Evolutionary conservation across 2,888 invertebrate genomes (phyloP), one percentile per base, ranked within the genome.

Genomic region (Polietes domitor): DNA sequence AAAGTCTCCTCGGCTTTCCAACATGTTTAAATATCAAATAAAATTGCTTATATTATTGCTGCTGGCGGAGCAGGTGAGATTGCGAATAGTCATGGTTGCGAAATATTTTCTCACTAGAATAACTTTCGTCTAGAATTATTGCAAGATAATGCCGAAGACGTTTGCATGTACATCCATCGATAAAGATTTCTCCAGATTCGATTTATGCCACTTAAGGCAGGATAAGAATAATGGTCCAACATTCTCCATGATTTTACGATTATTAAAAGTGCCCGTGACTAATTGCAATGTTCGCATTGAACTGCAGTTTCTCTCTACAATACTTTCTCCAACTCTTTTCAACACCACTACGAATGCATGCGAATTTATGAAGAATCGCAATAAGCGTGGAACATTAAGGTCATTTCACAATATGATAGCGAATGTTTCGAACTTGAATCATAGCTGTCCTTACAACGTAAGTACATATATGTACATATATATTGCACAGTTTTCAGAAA

Each of bases 381-480:
- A 63, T 10, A 37, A 50, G 15, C 17, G 1, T 50, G 17, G 61
- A 15, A 9, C 63, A 15, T 32, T 76, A 12, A 5, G 15, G 10
- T 21, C 10, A 12, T 12, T 75, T 17, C 76, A 53, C 61, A 41
- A 53, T 2, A 3, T 32, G 12, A 37, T 80, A 0, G 19, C 12
- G 2, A 12, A 24, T 6, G 70, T 24, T 28, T 19, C 50, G n/a
- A 71, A 71, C 15, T 3, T 43, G 0, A 75, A 80, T 76, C 71
- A 76, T 12, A 32, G 71, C 2, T 75, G 80, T 32, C 80, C 80
- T 4, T 70, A 70, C 61, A 43, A 55, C 55, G 80, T 80, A 63
- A 55, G 70, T 73, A 37, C 4, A 37, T n/a, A n/a, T n/a, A n/a
- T n/a, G n/a, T n/a, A n/a, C n/a, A n/a, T n/a, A n/a, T n/a, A n/a